phyloP scores from a whole-genome alignment of 2,888 invertebrate genomes.

The Athalia cordata region DNA sequence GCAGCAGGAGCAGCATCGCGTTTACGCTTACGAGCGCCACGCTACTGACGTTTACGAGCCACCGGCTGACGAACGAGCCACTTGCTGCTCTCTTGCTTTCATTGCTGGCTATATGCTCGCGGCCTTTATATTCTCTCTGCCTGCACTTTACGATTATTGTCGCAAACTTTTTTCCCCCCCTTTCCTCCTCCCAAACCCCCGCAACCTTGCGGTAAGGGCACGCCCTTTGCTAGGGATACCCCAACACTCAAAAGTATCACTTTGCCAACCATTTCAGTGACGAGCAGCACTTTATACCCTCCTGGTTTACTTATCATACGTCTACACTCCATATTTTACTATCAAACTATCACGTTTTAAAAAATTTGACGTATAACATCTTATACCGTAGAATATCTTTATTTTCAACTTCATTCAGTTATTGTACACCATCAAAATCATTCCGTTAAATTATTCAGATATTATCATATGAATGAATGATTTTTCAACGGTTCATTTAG shows the following conservation, averaged over 20 bases:
- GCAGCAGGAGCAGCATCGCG: conserved; percentile 70
- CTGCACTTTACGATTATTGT: conserved; percentile 43
- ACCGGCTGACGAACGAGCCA: conserved; percentile 74
- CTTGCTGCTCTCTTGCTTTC: conserved; percentile 68
- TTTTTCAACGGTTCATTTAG: conserved; percentile 24
- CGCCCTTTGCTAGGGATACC: neutral
- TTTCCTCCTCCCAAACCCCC: conserved; percentile 57
- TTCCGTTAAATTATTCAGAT: neutral
- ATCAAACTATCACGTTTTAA: too few relatives aligned
- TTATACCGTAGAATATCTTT: too few relatives aligned
- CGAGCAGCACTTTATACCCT: neutral
- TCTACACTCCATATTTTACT: too few relatives aligned
- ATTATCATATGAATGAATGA: conserved; percentile 27
- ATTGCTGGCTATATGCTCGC: conserved; percentile 60
- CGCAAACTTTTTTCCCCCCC: conserved; percentile 50
- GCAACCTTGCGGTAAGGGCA: conserved; percentile 1
- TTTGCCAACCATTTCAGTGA: conserved; percentile 26
- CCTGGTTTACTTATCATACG: too few relatives aligned
- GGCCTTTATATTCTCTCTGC: conserved; percentile 28
- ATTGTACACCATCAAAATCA: neutral
- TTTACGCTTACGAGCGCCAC: conserved; percentile 70
- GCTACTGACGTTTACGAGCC: conserved; percentile 74
- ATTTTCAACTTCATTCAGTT: too few relatives aligned
- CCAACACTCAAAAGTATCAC: conserved; percentile 52
- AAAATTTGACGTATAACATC: too few relatives aligned